These are phyloP conservation scores for Passerina amoena DNA, from an alignment of 2,113 vertebrate genomes.

Conservation along the genomic window DNA sequence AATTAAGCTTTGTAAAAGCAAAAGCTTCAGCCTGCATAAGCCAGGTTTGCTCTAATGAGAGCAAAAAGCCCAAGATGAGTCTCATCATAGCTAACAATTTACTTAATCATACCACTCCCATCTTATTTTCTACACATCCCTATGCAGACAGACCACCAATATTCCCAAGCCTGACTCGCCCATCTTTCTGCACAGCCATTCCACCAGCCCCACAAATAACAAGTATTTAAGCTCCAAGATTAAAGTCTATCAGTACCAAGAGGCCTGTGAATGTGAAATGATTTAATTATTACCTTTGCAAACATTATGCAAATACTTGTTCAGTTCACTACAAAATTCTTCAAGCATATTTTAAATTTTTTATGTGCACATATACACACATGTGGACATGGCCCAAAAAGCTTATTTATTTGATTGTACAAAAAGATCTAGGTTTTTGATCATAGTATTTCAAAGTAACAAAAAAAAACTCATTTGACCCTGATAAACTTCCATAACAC, in stretches of 20 bases:
- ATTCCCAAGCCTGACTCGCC: not conserved
- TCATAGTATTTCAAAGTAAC: not conserved
- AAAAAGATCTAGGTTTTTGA: not conserved
- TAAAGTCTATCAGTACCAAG: not conserved
- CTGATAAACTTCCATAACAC: not conserved
- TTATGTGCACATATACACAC: rapidly evolving
- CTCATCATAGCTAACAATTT: not conserved
- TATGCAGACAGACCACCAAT: not conserved
- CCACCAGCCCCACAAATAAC: not conserved
- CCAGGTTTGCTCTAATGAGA: not conserved
- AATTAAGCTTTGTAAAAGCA: not conserved
- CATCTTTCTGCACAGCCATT: not conserved
- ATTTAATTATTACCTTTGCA: not conserved
- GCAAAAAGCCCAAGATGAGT: not conserved
- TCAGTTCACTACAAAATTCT: not conserved
- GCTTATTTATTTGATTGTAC: not conserved
- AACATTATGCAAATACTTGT: not conserved
- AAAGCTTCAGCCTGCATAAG: not conserved
- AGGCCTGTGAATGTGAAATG: not conserved
- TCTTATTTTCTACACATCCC: not conserved
- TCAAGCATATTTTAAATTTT: not conserved
- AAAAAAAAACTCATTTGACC: not conserved
- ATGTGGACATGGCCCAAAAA: not conserved
- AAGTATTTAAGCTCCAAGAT: not conserved
- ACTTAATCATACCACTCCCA: not conserved